A percentile compares a stretch with the other conserved stretches of the same genome.
Evolutionary conservation across 2,797 vertebrate genomes (phyloP).

Genomic region (Pygocentrus nattereri): DNA sequence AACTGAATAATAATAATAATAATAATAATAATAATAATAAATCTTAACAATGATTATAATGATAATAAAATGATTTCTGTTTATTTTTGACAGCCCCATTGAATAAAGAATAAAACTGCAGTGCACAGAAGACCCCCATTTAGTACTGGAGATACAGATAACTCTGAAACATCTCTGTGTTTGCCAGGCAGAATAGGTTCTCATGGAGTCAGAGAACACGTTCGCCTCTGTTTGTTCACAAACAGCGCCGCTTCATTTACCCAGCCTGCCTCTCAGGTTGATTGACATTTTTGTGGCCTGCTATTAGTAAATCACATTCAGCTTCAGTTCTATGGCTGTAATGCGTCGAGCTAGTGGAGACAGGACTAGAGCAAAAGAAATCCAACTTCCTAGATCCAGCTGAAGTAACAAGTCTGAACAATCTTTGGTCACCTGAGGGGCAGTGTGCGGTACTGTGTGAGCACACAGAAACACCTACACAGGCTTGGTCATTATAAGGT

Average conservation of each 20-base stretch:
- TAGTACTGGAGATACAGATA: too few species aligned
- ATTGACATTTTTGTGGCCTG: conserved; percentile 18
- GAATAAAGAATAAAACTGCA: too few species aligned
- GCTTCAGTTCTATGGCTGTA: background rate
- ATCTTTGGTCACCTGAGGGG: background rate
- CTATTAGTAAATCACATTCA: conserved; percentile 12
- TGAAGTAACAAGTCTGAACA: background rate
- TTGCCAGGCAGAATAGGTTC: background rate
- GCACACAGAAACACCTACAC: background rate
- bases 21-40: too few species aligned
- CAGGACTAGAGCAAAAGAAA: background rate
- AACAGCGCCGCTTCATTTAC: conserved; percentile 4
- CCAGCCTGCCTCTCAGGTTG: background rate
- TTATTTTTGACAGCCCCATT: too few species aligned
- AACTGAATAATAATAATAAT: too few species aligned
- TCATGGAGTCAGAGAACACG: background rate
- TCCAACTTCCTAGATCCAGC: background rate
- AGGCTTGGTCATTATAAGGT: conserved; percentile 16
- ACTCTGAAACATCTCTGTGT: background rate
- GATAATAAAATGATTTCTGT: too few species aligned
- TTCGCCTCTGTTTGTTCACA: conserved; percentile 3
- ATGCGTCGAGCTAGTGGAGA: background rate
- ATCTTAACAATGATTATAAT: too few species aligned
- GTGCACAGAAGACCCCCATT: too few species aligned
- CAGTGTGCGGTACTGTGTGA: background rate